Percentiles rank a stretch among this genome's conserved stretches.
These are phyloP conservation scores for Sprattus sprattus DNA, from an alignment of 2,113 vertebrate species.

Conservation along the genomic window DNA sequence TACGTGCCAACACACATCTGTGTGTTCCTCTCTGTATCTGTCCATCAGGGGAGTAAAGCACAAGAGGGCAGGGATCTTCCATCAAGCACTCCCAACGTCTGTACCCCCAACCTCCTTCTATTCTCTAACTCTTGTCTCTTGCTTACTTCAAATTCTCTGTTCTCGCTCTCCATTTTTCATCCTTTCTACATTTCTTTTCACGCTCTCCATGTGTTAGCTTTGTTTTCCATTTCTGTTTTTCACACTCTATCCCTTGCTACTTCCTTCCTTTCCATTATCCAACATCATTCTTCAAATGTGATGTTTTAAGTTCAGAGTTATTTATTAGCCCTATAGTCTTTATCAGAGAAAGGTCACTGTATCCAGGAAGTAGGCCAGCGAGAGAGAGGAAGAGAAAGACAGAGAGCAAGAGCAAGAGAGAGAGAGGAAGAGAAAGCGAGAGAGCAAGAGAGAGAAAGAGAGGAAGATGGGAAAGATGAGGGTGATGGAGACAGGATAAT, in stretches of 20 bases:
- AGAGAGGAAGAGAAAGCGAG: not conserved
- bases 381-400: conserved; percentile 14
- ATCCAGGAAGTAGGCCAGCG: conserved; percentile 38
- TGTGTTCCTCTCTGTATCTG: not conserved
- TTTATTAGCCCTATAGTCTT: conserved; percentile 52
- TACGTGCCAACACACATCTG: not conserved
- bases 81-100: not conserved
- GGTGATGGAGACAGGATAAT: not conserved
- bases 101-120: not conserved
- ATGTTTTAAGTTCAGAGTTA: conserved; percentile 49
- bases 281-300: conserved; percentile 46
- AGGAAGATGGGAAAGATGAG: conserved; percentile 32
- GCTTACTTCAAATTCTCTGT: not conserved
- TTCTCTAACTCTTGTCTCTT: not conserved
- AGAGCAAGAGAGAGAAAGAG: conserved; percentile 23
- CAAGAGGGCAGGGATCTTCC: not conserved
- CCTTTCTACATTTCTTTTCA: too few species aligned
- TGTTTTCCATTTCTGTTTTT: conserved; percentile 33
- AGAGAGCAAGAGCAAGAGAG: conserved; percentile 1
- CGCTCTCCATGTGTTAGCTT: not conserved
- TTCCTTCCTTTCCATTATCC: not conserved
- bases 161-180: too few species aligned
- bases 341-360: conserved; percentile 44
- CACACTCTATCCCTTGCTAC: conserved; percentile 26
- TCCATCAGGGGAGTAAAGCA: not conserved